Evolutionary conservation across 2,113 vertebrate species (phyloP).

Genomic region (Tetraodon nigroviridis): DNA sequence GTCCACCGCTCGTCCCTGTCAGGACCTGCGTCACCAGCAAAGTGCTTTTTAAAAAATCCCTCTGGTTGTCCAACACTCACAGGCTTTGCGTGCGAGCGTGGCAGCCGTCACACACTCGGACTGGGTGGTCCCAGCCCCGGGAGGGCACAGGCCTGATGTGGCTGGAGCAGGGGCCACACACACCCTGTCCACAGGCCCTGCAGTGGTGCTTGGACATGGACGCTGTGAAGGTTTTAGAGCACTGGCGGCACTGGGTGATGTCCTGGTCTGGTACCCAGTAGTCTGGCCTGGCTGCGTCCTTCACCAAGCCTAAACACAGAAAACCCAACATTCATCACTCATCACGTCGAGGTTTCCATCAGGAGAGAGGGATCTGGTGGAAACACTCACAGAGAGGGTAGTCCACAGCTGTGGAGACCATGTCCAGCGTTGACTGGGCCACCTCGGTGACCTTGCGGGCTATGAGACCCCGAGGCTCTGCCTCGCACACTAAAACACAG

Average conservation of each 20-base stretch:
- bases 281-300: constrained; percentile 76
- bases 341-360: background rate
- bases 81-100: constrained; percentile 55
- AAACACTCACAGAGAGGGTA: constrained; percentile 78
- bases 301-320: constrained; percentile 72
- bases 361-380: background rate
- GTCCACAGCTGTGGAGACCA: constrained; percentile 75
- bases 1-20: no score
- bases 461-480: constrained; percentile 71
- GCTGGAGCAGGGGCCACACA: constrained; percentile 74
- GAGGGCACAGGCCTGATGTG: constrained; percentile 71
- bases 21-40: background rate
- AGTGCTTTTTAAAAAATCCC: constrained; percentile 3
- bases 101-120: constrained; percentile 77
- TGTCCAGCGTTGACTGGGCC: constrained; percentile 77
- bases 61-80: constrained; percentile 33
- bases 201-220: constrained; percentile 79
- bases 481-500: constrained; percentile 47
- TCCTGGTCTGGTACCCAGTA: constrained; percentile 82
- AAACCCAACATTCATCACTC: background rate
- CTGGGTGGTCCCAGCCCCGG: constrained; percentile 81
- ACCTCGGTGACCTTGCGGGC: constrained; percentile 78
- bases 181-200: constrained; percentile 76
- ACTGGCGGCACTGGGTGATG: constrained; percentile 74
- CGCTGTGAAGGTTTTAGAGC: constrained; percentile 69